Base-by-base conservation (phyloP, 2,113 vertebrate genomes). In the Muscicapa adusta region DNA sequence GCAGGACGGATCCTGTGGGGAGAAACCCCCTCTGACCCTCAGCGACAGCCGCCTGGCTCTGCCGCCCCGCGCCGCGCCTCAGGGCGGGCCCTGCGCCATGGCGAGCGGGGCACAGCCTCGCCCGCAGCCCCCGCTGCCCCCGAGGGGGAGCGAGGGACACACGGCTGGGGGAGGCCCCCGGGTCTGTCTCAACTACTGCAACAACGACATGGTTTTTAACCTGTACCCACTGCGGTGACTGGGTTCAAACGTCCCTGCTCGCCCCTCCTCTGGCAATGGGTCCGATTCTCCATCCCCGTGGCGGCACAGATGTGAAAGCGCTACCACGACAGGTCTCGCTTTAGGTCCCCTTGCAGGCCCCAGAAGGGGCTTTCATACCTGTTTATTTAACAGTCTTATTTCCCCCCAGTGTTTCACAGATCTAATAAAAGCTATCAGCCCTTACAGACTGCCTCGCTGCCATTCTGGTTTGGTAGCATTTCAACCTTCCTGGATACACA, bases 211-310 rank as follows among this genome's bases (percentile, higher is more conserved):
- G 90, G 5, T 93, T 77, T 94, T 97, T 25, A 96, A 96, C 62
- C 63, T 96, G 45, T 96, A 89, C 79, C 95, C 94, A 0, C 70
- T 97, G 33, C 70, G 88, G 67, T 98, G 95, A 97, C 43, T 0
- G 0, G 4, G 16, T 77, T 53, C 26, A 29, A 14, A 29, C 3
- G 4, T 18, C 62, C 48, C 45, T 14, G 9, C 26, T 62, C 2
- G 0, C 6, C 4, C 3, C 14, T 56, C 19, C 48, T 66, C 43
- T n/a, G 73, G n/a, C 51, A 70, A 19, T 3, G 14, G 31, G 23
- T 29, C 26, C 25, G 17, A 2, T 89, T 79, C 33, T 79, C 23
- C 33, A 12, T 18, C 20, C 20, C 62, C 18, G 15, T 10, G 47
- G 28, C 40, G 66, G 29, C 0, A 1, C 0, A 0, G 38, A 22